Evolutionary conservation across 2,113 vertebrate genomes (phyloP).

Genomic region (Phyllostomus discolor): DNA sequence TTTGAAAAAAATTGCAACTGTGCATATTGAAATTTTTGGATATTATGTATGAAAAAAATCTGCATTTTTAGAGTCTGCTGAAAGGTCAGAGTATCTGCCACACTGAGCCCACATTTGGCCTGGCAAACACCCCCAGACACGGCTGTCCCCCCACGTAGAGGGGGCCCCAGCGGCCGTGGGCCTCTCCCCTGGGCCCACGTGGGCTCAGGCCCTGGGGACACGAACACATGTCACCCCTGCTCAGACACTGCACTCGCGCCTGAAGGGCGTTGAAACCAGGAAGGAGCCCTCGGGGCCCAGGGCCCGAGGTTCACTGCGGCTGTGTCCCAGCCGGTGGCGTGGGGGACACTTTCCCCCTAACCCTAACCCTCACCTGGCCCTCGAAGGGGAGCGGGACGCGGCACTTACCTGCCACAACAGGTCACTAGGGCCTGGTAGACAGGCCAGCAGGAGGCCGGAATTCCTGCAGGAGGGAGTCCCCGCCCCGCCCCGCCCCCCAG

Average conservation of each 20-base stretch:
- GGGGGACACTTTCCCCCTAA: background rate
- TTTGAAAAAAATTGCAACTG: background rate
- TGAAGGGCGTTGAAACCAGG: background rate
- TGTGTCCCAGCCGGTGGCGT: background rate
- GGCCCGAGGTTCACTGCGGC: background rate
- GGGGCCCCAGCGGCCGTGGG: accelerated
- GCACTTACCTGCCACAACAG: background rate
- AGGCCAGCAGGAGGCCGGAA: background rate
- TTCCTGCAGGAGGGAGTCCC: background rate
- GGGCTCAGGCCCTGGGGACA: background rate
- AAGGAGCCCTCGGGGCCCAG: background rate
- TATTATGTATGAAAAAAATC: background rate
- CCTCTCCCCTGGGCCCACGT: background rate
- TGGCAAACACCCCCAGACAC: background rate
- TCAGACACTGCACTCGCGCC: background rate
- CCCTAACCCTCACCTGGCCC: background rate
- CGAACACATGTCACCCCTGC: too few relatives aligned
- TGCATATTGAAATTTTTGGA: background rate
- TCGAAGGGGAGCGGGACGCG: background rate
- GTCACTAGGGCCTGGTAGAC: background rate
- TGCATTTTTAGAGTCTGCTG: background rate
- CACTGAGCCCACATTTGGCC: background rate
- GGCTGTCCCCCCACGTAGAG: accelerated
- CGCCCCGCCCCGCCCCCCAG: too few relatives aligned
- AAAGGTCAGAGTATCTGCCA: background rate